Evolutionary conservation across 2,888 invertebrate genomes (phyloP).

Genomic region (Celastrina argiolus): DNA sequence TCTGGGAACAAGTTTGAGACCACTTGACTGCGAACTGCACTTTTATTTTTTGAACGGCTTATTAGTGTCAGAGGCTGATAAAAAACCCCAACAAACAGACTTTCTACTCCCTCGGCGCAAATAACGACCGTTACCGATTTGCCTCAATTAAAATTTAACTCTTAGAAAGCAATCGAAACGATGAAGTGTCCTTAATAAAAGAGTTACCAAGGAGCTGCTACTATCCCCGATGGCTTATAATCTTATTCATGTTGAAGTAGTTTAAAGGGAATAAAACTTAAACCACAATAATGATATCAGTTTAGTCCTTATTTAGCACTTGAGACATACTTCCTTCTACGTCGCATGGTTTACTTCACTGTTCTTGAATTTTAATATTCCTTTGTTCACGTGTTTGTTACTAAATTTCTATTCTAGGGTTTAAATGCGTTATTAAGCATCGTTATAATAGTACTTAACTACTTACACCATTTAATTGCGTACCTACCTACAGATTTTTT

Average conservation of each 20-base stretch:
- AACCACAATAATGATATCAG: not conserved
- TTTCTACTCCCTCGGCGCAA: conserved; percentile 3
- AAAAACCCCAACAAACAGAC: conserved; percentile 1
- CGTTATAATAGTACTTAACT: too few species aligned
- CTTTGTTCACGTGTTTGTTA: not conserved
- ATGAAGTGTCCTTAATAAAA: not conserved
- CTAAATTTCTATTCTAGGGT: not conserved
- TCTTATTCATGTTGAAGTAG: not conserved
- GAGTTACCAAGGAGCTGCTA: not conserved
- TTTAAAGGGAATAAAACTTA: not conserved
- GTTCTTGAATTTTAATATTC: not conserved
- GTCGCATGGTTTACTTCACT: not conserved
- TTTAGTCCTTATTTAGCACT: not conserved
- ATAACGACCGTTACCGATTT: not conserved
- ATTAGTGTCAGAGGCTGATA: conserved; percentile 13
- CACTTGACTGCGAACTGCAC: conserved; percentile 40
- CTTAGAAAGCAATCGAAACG: not conserved
- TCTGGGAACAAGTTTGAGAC: conserved; percentile 42
- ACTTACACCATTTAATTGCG: too few species aligned
- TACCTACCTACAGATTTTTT: too few species aligned
- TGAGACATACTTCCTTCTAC: not conserved
- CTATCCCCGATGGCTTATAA: not conserved
- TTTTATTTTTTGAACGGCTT: conserved; percentile 43
- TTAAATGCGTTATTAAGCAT: conserved; percentile 27
- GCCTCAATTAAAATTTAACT: not conserved